These are phyloP conservation scores for Dasyprocta punctata DNA, from an alignment of 2,113 vertebrate genomes.

Conservation along the genomic window DNA sequence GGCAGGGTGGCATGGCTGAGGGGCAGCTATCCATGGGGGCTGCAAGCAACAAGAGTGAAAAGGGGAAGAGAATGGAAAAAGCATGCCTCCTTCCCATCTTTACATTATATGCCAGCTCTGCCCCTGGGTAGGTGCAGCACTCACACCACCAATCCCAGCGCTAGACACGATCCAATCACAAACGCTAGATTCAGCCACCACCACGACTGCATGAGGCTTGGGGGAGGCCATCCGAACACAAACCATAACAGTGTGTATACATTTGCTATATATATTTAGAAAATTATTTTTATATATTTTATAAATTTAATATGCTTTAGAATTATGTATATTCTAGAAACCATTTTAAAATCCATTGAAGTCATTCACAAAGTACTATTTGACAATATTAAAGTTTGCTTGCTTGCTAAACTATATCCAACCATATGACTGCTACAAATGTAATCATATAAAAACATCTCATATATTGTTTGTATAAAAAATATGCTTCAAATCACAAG, in stretches of 20 bases:
- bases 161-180: no score
- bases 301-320: neutral
- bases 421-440: conserved; percentile 47
- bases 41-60: no score
- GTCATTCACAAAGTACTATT: neutral
- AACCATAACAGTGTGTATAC: fast-evolving
- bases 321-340: neutral
- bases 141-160: no score
- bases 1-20: no score
- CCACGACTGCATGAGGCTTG: no score
- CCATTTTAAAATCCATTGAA: neutral
- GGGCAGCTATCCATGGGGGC: no score
- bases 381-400: conserved; percentile 57
- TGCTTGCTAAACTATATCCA: conserved; percentile 65
- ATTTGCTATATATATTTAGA: neutral
- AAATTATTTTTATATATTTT: neutral
- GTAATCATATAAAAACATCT: neutral
- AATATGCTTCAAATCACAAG: conserved; percentile 73
- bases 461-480: conserved; percentile 66
- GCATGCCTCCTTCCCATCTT: no score
- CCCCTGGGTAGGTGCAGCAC: no score
- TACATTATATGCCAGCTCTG: no score
- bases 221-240: no score
- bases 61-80: no score
- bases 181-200: no score